Conservation (phyloP, 2,113 vertebrate genomes). For the Silurus asotus region DNA sequence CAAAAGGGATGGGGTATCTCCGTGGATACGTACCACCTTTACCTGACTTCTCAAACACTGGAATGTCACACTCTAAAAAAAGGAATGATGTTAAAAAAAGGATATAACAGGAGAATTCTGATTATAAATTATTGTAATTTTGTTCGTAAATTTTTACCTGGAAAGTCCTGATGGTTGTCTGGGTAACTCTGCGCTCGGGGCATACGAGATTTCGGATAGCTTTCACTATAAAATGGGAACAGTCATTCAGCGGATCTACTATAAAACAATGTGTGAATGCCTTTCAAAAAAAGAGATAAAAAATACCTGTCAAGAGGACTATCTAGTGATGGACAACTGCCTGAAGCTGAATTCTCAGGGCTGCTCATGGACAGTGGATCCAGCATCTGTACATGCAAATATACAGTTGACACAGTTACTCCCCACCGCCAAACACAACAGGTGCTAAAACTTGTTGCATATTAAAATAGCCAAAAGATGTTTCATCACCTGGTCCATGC, state of each 20-base stretch:
- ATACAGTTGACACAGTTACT: neutral
- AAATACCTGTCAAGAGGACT: constrained; percentile 95
- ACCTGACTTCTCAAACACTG: constrained; percentile 94
- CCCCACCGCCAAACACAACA: neutral
- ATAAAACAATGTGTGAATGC: constrained; percentile 34
- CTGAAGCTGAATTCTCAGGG: constrained; percentile 97
- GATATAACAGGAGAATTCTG: neutral
- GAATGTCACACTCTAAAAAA: constrained; percentile 86
- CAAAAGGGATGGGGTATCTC: constrained; percentile 88
- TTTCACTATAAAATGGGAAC: constrained; percentile 77
- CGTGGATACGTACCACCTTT: constrained; percentile 97
- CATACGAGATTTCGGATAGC: constrained; percentile 93
- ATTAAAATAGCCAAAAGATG: neutral
- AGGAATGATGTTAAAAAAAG: neutral
- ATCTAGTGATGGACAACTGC: constrained; percentile 98
- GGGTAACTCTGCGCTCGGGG: constrained; percentile 98
- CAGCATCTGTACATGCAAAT: constrained; percentile 81
- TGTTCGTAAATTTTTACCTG: constrained; percentile 74
- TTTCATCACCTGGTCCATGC: constrained; percentile 91
- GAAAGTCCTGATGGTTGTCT: constrained; percentile 97
- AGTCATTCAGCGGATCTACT: neutral
- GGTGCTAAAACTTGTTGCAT: neutral
- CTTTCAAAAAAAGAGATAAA: neutral
- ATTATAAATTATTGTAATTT: neutral
- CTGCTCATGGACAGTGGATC: constrained; percentile 97